A percentile compares a stretch with the other conserved stretches of the same genome.
phyloP scores from a whole-genome alignment of 2,113 vertebrate genomes.

The Ovibos moschatus region DNA sequence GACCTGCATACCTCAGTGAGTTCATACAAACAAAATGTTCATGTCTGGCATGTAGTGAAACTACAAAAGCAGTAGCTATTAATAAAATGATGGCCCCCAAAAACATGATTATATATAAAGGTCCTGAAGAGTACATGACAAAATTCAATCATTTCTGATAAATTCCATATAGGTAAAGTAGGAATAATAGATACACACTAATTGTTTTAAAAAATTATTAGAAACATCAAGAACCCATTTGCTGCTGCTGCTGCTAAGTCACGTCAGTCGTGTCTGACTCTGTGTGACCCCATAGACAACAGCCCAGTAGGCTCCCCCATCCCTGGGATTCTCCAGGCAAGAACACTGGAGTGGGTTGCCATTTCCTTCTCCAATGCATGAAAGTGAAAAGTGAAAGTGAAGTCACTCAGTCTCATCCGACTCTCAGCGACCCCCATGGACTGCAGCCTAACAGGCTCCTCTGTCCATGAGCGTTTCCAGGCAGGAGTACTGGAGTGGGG shows the following conservation, averaged over 20 bases:
- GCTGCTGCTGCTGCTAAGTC: no score
- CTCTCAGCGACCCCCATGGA: no score
- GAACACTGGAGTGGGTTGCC: no score
- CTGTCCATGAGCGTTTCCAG: no score
- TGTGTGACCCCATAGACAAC: no score
- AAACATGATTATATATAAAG: background rate
- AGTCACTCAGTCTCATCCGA: fast-evolving
- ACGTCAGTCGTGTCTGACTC: no score
- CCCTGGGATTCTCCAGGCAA: no score
- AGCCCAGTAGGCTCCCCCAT: no score
- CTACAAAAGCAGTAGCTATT: background rate
- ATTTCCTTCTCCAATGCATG: no score
- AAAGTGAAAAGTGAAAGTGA: no score
- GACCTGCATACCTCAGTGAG: background rate
- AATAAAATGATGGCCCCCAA: background rate
- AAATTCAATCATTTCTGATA: background rate
- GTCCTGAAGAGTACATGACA: background rate
- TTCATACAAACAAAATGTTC: conserved; percentile 20
- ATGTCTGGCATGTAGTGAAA: background rate
- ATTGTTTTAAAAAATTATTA: background rate
- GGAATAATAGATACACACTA: background rate
- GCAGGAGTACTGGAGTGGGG: no score
- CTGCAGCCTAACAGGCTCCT: no score
- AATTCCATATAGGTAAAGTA: background rate
- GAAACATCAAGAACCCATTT: background rate